phyloP scores from a whole-genome alignment of 1,140 invertebrate genomes.

The Drosophila saltans region DNA sequence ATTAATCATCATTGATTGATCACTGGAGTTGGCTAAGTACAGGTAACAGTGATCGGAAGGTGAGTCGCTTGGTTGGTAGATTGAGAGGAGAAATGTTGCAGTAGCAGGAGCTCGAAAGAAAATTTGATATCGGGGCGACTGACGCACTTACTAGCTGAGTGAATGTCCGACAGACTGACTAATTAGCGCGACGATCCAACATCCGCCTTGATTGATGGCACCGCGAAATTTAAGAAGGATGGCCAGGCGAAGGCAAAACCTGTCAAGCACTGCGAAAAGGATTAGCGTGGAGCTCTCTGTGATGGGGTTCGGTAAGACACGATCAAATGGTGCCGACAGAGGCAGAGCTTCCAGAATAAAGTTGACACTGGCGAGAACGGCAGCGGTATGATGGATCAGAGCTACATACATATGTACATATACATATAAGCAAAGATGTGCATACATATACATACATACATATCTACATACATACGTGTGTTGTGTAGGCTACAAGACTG shows the following conservation, averaged over 20 bases:
- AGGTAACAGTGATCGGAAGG: conserved; percentile 4
- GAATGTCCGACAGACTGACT: conserved; percentile 64
- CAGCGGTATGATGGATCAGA: conserved; percentile 73
- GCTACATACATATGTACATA: not conserved
- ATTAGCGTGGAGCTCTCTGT: conserved; percentile 62
- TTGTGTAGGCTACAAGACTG: conserved; percentile 8
- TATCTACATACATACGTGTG: not conserved
- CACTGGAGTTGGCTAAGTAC: conserved; percentile 68
- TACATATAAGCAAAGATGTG: no score
- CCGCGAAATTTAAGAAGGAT: conserved; percentile 83
- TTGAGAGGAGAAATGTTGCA: conserved; percentile 33
- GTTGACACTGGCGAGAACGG: conserved; percentile 72
- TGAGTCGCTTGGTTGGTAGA: not conserved
- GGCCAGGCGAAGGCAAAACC: conserved; percentile 53
- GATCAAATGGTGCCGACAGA: conserved; percentile 80
- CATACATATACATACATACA: no score
- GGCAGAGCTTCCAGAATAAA: conserved; percentile 71
- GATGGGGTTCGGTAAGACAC: conserved; percentile 27
- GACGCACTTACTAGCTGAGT: conserved; percentile 27
- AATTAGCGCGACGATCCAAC: conserved; percentile 69
- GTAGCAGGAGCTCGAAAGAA: conserved; percentile 38
- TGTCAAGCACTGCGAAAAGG: conserved; percentile 83
- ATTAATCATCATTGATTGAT: conserved; percentile 82
- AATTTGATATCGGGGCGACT: conserved; percentile 56
- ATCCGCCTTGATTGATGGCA: conserved; percentile 81